Conservation (phyloP, 2,888 invertebrate species). For the Rhopalosiphum nymphaeae region DNA sequence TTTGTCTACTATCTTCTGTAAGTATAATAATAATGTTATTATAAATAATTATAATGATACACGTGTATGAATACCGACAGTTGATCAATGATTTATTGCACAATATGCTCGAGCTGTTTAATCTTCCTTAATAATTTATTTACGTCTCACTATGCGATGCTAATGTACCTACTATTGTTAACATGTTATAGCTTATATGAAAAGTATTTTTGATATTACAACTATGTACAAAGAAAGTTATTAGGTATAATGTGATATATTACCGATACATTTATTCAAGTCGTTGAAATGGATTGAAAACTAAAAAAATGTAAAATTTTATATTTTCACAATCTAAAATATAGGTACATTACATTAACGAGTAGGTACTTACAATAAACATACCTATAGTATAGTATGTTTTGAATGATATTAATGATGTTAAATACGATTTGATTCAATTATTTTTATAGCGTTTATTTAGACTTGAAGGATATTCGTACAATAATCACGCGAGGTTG, state of each 20-base stretch:
- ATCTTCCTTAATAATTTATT: background rate
- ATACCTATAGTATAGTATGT: background rate
- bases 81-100: background rate
- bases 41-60: background rate
- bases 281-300: background rate
- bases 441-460: background rate
- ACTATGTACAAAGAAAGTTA: background rate
- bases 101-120: background rate
- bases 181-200: background rate
- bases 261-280: background rate
- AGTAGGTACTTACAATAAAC: background rate
- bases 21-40: background rate
- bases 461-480: background rate
- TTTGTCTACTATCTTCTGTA: slow-evolving; percentile 17
- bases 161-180: background rate
- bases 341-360: background rate
- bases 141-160: background rate
- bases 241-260: background rate
- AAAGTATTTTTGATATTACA: slow-evolving; percentile 1
- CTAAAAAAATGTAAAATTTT: background rate
- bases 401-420: background rate
- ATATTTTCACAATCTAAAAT: background rate
- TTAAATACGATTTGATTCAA: background rate
- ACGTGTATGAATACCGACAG: background rate
- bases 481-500: background rate